A percentile compares a stretch with the other conserved stretches of the same genome.
These are phyloP conservation scores for Euphonia xanthogaster DNA, from an alignment of 2,797 vertebrate genomes.

Conservation along the genomic window DNA sequence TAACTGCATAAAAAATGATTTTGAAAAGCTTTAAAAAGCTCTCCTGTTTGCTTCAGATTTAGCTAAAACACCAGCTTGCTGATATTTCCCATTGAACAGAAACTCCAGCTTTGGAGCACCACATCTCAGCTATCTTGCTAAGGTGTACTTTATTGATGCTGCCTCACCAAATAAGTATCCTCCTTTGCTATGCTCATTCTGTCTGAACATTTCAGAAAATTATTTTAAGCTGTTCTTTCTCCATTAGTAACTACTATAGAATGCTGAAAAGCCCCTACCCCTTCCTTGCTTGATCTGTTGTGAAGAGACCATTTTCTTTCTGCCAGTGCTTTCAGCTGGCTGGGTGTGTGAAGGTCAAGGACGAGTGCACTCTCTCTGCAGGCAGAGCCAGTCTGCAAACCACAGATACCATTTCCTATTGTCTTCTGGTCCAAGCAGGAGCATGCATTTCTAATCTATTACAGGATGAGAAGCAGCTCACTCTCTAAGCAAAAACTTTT, in stretches of 20 bases:
- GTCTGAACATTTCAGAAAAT: neutral
- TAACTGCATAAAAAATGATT: neutral
- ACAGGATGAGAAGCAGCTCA: neutral
- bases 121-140: neutral
- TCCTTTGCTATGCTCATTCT: neutral
- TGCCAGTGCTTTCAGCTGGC: neutral
- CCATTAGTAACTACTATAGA: neutral
- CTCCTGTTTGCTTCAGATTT: neutral
- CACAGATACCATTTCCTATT: neutral
- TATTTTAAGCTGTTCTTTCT: neutral
- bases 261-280: neutral
- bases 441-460: neutral
- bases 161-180: neutral
- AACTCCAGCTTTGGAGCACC: neutral
- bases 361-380: fast-evolving
- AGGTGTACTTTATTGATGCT: neutral
- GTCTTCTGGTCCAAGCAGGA: neutral
- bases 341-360: neutral
- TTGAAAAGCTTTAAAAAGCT: neutral
- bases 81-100: neutral
- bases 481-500: neutral
- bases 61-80: neutral
- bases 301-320: neutral
- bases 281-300: neutral
- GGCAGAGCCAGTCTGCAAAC: neutral